Evolutionary conservation across 2,797 vertebrate genomes (phyloP), one percentile per base, ranked within the genome.

Genomic region (Molossus molossus): DNA sequence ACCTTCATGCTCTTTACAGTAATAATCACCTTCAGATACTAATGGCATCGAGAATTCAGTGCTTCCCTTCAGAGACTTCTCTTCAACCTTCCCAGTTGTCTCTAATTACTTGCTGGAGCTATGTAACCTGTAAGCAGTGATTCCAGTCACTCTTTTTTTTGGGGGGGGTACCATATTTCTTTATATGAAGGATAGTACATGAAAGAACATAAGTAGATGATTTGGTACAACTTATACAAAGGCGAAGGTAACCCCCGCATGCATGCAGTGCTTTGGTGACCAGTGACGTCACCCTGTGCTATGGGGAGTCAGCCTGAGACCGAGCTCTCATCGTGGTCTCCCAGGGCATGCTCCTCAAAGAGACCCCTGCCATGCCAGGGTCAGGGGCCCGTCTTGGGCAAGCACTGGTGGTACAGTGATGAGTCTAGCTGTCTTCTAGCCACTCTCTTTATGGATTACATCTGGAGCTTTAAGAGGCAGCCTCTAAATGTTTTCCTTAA

Each of bases 281-380:
- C n/a, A 25, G 76, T 8, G 12, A 37, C 23, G 75, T 57, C 75
- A 77, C 29, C 75, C n/a, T 23, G 11, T 33, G 50, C 50, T 27
- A 55, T 57, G 50, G 55, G 13, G 37, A 79, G 53, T 6, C 53
- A 23, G n/a, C n/a, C 53, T 79, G n/a, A 79, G 53, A 53, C 76
- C 25, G 1, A 79, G 13, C n/a, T 37, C 33, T 57, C 20, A 25
- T 25, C 53, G 37, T 33, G 37, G 33, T 58, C 76, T 77, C n/a
- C 55, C 55, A 79, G 76, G 55, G 13, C 25, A 12, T 5, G 21
- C 53, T 58, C 58, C 55, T 37, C 21, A 37, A 15, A 58, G 76
- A 58, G n/a, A 12, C 3, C 21, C 58, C 20, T 0, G 8, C 33
- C n/a, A 14, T 5, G 0, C 55, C 76, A 58, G 55, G 23, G 1